Base-by-base conservation (phyloP, 2,797 vertebrate species). In the Typhlichthys eigenmanni region DNA sequence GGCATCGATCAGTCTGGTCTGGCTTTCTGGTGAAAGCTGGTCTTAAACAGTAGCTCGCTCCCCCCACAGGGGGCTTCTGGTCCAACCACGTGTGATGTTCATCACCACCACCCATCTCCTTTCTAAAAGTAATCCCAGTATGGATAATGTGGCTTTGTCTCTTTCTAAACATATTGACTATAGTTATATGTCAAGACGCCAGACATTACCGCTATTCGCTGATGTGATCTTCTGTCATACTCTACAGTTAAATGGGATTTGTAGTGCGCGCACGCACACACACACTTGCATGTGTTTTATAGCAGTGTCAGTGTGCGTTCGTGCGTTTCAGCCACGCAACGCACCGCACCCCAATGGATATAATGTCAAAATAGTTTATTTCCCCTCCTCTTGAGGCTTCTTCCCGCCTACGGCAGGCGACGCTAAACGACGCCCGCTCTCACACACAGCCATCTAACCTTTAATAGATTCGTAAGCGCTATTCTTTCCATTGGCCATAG, bases 401-500 rank as follows among this genome's bases (percentile, higher is more conserved):
- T 47, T 63, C 43, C 38, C 45, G 34, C 56, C 59, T 49, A 50
- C 24, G 7, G 66, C 65, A 58, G 48, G 43, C 54, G 7, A 48
- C 52, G 58, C 59, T 72, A 59, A 80, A 75, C 64, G 57, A 72
- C 54, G 82, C 78, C 77, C 80, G 62, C 57, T 69, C 69, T 71
- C 49, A 34, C 71, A 84, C 81, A 84, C 81, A 78, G 77, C 74
- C 66, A 76, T 75, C 83, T 76, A 78, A 84, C 79, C 80, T 85
- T 83, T 85, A 82, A 85, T 85, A 84, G 79, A 85, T 87, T 83
- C 78, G 72, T 81, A 84, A 85, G 75, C 5, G 54, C 80, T 66
- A 24, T 62, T 53, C 72, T 87, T 29, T 77, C 72, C 72, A 86
- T 87, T 87, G 87, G 88, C 74, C 75, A 64, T 60, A 64, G 62